Evolutionary conservation across 2,888 invertebrate genomes (phyloP).

Genomic region (Mesorhabditis sp.): DNA sequence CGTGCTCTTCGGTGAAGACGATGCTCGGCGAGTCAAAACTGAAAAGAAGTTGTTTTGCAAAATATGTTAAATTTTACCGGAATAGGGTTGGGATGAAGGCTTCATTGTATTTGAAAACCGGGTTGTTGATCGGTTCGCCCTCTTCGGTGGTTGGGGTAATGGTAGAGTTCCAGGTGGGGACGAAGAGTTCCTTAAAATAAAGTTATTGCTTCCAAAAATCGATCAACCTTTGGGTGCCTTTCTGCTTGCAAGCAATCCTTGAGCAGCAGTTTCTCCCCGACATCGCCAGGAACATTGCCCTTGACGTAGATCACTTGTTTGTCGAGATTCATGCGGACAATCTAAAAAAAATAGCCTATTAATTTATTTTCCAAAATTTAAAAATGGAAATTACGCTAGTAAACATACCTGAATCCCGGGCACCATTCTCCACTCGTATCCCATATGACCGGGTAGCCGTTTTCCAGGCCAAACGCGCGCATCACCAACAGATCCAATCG

Average conservation of each 20-base stretch:
- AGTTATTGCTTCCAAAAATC: slow-evolving; percentile 2
- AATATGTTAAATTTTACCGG: neutral
- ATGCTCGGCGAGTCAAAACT: slow-evolving; percentile 49
- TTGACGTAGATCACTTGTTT: slow-evolving; percentile 55
- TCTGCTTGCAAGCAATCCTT: slow-evolving; percentile 46
- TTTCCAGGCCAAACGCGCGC: slow-evolving; percentile 56
- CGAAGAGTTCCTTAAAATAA: slow-evolving; percentile 25
- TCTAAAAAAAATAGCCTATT: slow-evolving; percentile 15
- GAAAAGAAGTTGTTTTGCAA: slow-evolving; percentile 12
- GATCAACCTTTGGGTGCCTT: slow-evolving; percentile 34
- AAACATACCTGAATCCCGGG: slow-evolving; percentile 41
- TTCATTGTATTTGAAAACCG: slow-evolving; percentile 15
- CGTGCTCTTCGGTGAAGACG: slow-evolving; percentile 47
- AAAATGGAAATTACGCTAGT: neutral
- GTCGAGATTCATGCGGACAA: slow-evolving; percentile 53
- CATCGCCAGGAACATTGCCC: slow-evolving; percentile 52
- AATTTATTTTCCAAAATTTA: neutral
- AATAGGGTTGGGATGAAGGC: slow-evolving; percentile 19
- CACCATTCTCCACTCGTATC: slow-evolving; percentile 52
- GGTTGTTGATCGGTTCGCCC: slow-evolving; percentile 18
- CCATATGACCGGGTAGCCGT: slow-evolving; percentile 56
- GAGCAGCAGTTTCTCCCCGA: slow-evolving; percentile 44
- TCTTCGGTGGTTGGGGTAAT: slow-evolving; percentile 38
- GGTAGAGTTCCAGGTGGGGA: slow-evolving; percentile 50
- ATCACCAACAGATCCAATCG: slow-evolving; percentile 51